Conservation (phyloP, 2,113 vertebrate genomes). For the Microcebus lehilahytsara region DNA sequence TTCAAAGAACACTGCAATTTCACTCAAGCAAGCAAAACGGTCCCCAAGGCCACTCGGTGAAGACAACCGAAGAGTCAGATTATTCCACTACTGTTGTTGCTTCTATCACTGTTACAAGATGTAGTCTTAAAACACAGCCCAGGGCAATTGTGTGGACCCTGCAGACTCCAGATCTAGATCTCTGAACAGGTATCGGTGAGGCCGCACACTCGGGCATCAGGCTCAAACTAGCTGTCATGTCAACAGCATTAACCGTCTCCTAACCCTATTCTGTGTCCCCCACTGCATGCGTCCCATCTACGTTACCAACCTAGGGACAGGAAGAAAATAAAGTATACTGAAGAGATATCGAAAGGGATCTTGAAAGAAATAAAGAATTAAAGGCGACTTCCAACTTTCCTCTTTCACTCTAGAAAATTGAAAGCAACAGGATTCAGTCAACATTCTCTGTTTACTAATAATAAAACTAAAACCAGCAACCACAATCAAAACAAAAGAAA, state of each 20-base stretch:
- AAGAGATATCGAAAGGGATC: not conserved
- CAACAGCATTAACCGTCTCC: not conserved
- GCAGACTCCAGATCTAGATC: not conserved
- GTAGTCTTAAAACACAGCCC: not conserved
- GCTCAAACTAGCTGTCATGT: not conserved
- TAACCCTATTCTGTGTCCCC: too few relatives aligned
- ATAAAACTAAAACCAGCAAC: not conserved
- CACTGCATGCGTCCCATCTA: not conserved
- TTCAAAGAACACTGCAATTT: not conserved
- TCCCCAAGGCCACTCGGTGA: not conserved
- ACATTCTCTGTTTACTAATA: too few relatives aligned
- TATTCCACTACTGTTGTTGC: too few relatives aligned
- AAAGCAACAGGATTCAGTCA: too few relatives aligned
- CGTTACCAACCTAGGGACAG: not conserved
- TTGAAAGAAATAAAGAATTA: not conserved
- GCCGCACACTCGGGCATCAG: not conserved
- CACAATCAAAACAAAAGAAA: not conserved
- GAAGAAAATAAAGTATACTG: not conserved
- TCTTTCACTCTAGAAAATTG: too few relatives aligned
- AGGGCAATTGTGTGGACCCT: not conserved
- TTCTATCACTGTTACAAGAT: not conserved
- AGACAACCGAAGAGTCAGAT: not conserved
- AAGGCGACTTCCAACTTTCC: too few relatives aligned
- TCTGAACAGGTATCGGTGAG: not conserved
- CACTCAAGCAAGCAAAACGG: not conserved